Evolutionary conservation across 1,140 invertebrate genomes (phyloP), one percentile per base, ranked within the genome.

Genomic region (Macrocentrus cingulum): DNA sequence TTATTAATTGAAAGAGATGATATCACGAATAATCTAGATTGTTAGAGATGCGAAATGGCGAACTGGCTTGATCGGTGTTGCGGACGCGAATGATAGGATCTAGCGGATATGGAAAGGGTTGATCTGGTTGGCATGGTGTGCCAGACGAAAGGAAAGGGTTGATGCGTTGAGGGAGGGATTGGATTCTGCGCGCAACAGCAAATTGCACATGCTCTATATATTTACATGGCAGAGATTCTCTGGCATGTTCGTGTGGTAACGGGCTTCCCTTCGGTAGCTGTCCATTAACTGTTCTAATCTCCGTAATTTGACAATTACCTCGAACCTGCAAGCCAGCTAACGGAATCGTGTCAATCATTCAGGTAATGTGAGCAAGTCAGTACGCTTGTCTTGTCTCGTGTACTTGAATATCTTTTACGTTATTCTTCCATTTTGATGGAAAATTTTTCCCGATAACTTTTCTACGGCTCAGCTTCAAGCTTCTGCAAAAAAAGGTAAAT

Each of bases 41-140:
- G n/a, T 19, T 18, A n/a, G 36, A 48, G 20, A 37, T 20, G 46
- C 42, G 36, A 20, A 19, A 32, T 25, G 19, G 15, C 19, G 50
- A 58, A 50, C 46, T 18, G 39, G 42, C 56, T 60, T 39, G 58
- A 50, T 66, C 63, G 62, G 57, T 64, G 64, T 71, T 70, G 65
- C 66, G 66, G 62, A 70, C 66, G 66, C 68, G 71, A 77, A 75
- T 77, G 73, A 75, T 68, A 37, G 39, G 44, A 58, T 51, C 63
- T 56, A 60, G 61, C 68, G 68, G 60, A 70, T 66, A 53, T 64
- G 58, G 34, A 58, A 64, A 68, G 66, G 61, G 63, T 69, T 68
- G 66, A 65, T 49, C 19, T 50, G 66, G 55, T 34, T 46, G 13
- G 25, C 29, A n/a, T n/a, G 19, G 54, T 37, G 54, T 16, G 22